Conservation (phyloP, 2,113 vertebrate species). For the Ctenodactylus gundi region DNA sequence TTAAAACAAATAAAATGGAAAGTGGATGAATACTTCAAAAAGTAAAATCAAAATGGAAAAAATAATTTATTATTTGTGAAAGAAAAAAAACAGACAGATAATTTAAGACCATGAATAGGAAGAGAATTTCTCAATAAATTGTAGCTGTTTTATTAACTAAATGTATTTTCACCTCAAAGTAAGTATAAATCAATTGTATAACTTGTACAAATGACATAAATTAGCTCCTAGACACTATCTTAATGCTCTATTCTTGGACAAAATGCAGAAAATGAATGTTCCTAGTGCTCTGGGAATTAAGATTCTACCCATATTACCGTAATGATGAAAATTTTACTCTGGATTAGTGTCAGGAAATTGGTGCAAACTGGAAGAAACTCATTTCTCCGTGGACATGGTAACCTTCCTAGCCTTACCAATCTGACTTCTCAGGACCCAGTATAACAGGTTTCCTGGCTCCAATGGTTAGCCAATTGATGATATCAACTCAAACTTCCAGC, state of each 20-base stretch:
- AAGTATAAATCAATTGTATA: neutral
- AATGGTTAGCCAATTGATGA: too few relatives aligned
- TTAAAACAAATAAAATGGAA: too few relatives aligned
- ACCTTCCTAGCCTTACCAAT: too few relatives aligned
- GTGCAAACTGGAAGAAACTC: neutral
- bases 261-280: neutral
- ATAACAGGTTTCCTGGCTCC: too few relatives aligned
- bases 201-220: neutral
- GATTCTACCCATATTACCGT: neutral
- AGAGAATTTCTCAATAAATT: neutral
- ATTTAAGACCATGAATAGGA: neutral
- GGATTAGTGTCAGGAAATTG: neutral
- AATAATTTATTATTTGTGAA: too few relatives aligned
- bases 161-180: slow-evolving; percentile 34
- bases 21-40: too few relatives aligned
- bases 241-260: neutral
- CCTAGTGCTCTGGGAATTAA: neutral
- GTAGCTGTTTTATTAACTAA: slow-evolving; percentile 11
- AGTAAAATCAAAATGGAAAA: too few relatives aligned
- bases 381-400: too few relatives aligned
- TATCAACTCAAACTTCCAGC: too few relatives aligned
- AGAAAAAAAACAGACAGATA: too few relatives aligned
- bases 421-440: too few relatives aligned
- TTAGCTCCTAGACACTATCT: neutral
- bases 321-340: neutral